Base-by-base conservation (phyloP, 1,140 invertebrate genomes). In the Araneus ventricosus region DNA sequence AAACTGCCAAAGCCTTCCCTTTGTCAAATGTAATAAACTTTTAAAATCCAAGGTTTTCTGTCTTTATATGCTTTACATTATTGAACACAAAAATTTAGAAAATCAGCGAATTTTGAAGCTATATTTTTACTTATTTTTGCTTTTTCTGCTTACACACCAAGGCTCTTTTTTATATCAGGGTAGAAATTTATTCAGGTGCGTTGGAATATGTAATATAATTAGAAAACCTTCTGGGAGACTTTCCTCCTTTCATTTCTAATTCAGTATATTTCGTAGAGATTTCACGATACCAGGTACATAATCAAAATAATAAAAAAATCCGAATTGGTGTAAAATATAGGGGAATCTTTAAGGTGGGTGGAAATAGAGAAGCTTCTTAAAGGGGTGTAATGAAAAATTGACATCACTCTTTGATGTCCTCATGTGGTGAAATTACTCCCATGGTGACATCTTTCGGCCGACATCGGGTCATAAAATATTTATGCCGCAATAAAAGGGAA, bases 401-500 rank as follows among this genome's bases (percentile, higher is more conserved):
- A 88, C 61, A 88, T 88, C 24, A 67, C 63, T 34, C n/a, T 75
- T 88, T 88, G 87, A 52, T 88, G 87, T 70, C 39, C 63, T 88
- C 34, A 70, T 52, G 22, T 88, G 39, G 37, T 22, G n/a, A 45
- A 75, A 88, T 52, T n/a, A 75, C n/a, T 75, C 63, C 24, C 63
- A 45, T 7, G 87, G 87, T 88, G 63, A 75, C 87, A 75, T 75
- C 63, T 75, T 88, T 75, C n/a, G 22, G n/a, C 14, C 39, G 57
- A 17, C 52, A 61, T 86, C 10, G 52, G 41, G 20, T 41, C 87
- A 88, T 88, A 67, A 88, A 88, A 88, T 75, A 88, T 88, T 88
- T 88, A 88, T 67, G 87, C 39, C n/a, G 87, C 63, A 88, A 88
- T 88, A 88, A 88, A 88, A 75, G 57, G 87, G 34, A 59, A 70